phyloP scores from a whole-genome alignment of 2,888 invertebrate genomes.

The Ennomos fuscantarius region DNA sequence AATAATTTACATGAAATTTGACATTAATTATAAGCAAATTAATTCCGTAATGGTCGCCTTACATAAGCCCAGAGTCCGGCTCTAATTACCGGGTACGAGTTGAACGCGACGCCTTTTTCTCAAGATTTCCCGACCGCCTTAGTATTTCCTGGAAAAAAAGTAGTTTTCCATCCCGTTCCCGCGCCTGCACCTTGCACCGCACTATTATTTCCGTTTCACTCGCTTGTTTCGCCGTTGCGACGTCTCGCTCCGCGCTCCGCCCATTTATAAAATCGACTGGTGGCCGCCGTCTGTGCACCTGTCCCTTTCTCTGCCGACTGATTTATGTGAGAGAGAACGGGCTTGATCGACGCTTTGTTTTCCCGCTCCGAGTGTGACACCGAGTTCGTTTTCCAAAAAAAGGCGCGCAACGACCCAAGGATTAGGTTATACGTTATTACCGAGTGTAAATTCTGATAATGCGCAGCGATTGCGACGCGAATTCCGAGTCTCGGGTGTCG shows the following conservation, averaged over 20 bases:
- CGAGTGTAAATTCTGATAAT: conserved; percentile 75
- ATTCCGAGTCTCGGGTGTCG: conserved; percentile 72
- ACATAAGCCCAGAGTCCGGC: conserved; percentile 49
- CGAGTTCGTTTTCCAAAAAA: conserved; percentile 66
- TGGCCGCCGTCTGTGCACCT: conserved; percentile 77
- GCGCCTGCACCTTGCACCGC: conserved; percentile 76
- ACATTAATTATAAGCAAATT: conserved; percentile 47
- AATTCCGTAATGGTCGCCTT: conserved; percentile 49
- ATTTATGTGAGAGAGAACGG: conserved; percentile 84
- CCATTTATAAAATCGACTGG: conserved; percentile 84
- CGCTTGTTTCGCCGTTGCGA: conserved; percentile 79
- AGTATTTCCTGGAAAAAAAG: conserved; percentile 66
- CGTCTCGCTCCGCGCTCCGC: conserved; percentile 80
- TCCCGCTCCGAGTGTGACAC: conserved; percentile 71
- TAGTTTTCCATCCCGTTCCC: conserved; percentile 64
- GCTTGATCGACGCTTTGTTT: conserved; percentile 83
- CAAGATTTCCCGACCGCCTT: conserved; percentile 77
- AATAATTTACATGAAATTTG: conserved; percentile 43
- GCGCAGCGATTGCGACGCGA: conserved; percentile 70
- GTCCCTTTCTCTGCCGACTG: conserved; percentile 81
- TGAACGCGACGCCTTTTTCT: conserved; percentile 63
- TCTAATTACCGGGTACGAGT: conserved; percentile 55
- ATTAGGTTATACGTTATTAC: conserved; percentile 46
- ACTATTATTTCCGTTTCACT: conserved; percentile 80
- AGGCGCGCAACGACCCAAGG: conserved; percentile 53